Evolutionary conservation across 1,140 invertebrate species (phyloP).

Genomic region (Aphaenogaster floridana): DNA sequence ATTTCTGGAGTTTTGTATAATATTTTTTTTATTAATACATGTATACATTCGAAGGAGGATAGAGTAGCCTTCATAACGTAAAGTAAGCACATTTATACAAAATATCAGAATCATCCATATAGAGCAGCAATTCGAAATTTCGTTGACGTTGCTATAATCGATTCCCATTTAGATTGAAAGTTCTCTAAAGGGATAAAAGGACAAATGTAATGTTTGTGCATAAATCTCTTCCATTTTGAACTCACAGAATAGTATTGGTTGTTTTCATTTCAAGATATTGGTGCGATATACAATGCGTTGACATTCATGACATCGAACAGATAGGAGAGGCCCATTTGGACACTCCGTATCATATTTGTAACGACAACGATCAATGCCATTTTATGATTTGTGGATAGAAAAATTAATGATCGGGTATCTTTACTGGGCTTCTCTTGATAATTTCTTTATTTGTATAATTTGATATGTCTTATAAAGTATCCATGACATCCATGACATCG

Average conservation of each 20-base stretch:
- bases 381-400: neutral
- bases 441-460: constrained; percentile 7
- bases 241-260: neutral
- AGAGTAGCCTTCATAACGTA: neutral
- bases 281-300: neutral
- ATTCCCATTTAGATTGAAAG: constrained; percentile 1
- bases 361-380: neutral
- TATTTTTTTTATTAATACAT: neutral
- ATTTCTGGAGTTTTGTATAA: neutral
- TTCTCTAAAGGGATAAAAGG: neutral
- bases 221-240: constrained; percentile 20
- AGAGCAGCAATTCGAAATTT: neutral
- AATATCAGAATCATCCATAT: neutral
- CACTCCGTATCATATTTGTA: constrained; percentile 4
- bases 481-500: constrained; percentile 12
- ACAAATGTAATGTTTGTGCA: neutral
- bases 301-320: constrained; percentile 11
- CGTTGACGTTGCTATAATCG: neutral
- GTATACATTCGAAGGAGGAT: too few relatives aligned
- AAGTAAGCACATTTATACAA: neutral
- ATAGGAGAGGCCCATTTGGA: constrained; percentile 15
- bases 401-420: constrained; percentile 6
- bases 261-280: constrained; percentile 35
- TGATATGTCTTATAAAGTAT: neutral
- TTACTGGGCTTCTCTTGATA: neutral